Base-by-base conservation (phyloP, 2,113 vertebrate species). In the Mesitornis unicolor region DNA sequence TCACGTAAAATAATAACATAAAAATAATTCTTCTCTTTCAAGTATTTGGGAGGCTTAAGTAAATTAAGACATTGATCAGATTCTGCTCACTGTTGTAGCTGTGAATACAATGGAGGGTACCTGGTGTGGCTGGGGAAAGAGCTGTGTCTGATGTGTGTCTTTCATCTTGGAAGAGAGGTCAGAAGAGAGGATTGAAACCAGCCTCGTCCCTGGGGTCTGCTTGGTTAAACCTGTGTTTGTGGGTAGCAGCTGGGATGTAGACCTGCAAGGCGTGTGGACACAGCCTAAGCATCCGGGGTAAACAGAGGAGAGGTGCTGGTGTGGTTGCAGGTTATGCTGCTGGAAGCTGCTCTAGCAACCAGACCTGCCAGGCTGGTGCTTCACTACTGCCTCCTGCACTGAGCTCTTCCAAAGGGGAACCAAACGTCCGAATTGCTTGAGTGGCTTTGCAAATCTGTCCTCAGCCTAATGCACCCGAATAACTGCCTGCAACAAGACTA, bases 1-100 rank as follows among this genome's bases (percentile, higher is more conserved):
- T 95, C 29, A 48, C 6, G n/a, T 90, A 75, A 83, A 84, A 78
- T 43, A 63, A 81, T 25, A 89, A 59, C 40, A 63, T 59, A 76
- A 96, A 93, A 91, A 85, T 95, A 76, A 85, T 85, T 95, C 57
- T 93, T 4, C 19, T 76, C 84, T 89, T 93, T 93, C 81, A 94
- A 76, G 61, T 89, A 57, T 87, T 89, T 91, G 47, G 31, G 19
- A 94, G 54, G 42, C 75, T 70, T 90, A 87, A 88, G 67, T 87
- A 84, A 94, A 94, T 94, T 76, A 91, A 94, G 89, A 80, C 59
- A 28, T 95, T 35, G 64, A 93, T 95, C 75, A 89, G 42, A 65
- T 94, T 87, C 50, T 73, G 57, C 59, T 87, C 36, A 20, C 47
- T 70, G 26, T 67, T 74, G 38, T 20, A 77, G 47, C 80, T 92